Conservation (phyloP, 1,140 invertebrate species). For the Scaptomyza montana region DNA sequence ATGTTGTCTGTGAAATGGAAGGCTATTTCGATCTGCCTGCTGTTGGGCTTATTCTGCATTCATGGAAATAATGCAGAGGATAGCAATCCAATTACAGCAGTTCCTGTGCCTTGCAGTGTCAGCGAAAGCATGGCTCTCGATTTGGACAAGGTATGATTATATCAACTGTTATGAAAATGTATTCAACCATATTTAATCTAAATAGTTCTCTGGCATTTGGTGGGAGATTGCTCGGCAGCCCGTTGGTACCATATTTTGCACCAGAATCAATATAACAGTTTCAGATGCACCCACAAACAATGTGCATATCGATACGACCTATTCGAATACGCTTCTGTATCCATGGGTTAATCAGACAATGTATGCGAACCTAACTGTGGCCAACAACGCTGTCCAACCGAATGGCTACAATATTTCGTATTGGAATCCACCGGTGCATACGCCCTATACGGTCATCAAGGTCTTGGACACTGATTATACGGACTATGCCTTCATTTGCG, state of each 20-base stretch:
- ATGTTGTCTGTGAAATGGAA: slow-evolving; percentile 29
- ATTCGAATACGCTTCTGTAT: slow-evolving; percentile 49
- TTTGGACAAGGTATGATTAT: slow-evolving; percentile 34
- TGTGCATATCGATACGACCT: slow-evolving; percentile 62
- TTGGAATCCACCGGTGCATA: slow-evolving; percentile 48
- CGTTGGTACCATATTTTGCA: slow-evolving; percentile 41
- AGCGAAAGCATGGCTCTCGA: slow-evolving; percentile 31
- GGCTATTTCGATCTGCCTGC: slow-evolving; percentile 6
- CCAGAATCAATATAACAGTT: slow-evolving; percentile 59
- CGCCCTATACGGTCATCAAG: slow-evolving; percentile 50
- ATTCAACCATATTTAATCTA: no score
- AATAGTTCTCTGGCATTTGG: slow-evolving; percentile 65
- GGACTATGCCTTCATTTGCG: slow-evolving; percentile 58
- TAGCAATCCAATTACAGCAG: not conserved
- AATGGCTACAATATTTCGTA: slow-evolving; percentile 60
- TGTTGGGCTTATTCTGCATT: slow-evolving; percentile 25
- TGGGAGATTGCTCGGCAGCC: slow-evolving; percentile 73
- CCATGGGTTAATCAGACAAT: slow-evolving; percentile 77
- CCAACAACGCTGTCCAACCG: not conserved
- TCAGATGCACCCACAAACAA: slow-evolving; percentile 13
- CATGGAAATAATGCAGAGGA: slow-evolving; percentile 20
- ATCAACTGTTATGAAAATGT: not conserved
- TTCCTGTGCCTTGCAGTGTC: not conserved
- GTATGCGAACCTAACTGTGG: slow-evolving; percentile 56
- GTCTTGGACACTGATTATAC: slow-evolving; percentile 62